Evolutionary conservation across 2,888 invertebrate species (phyloP).

Genomic region (Brachyptera risi): DNA sequence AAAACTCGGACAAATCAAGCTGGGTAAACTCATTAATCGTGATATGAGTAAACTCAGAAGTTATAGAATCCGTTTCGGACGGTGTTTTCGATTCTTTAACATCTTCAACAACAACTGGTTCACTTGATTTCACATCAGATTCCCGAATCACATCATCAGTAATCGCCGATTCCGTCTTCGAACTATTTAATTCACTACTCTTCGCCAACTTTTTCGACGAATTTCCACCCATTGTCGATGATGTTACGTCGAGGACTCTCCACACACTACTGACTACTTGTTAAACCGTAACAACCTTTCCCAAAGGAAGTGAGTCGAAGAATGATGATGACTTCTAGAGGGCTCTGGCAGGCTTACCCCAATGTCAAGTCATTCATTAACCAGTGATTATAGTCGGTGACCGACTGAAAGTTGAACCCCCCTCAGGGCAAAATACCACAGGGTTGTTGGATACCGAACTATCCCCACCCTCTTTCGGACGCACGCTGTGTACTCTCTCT

Average conservation of each 20-base stretch:
- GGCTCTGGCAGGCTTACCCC: neutral
- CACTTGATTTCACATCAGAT: neutral
- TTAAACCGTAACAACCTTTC: too few relatives aligned
- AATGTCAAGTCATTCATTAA: slow-evolving; percentile 10
- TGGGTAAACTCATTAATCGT: neutral
- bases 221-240: slow-evolving; percentile 5
- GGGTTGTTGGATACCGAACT: neutral
- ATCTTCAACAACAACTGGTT: neutral
- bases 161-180: neutral
- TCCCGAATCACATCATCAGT: neutral
- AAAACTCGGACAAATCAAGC: neutral
- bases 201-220: neutral
- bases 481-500: neutral
- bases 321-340: neutral
- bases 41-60: slow-evolving; percentile 4
- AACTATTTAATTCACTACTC: neutral
- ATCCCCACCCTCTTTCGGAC: neutral
- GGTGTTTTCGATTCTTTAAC: neutral
- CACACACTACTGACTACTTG: neutral
- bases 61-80: slow-evolving; percentile 15
- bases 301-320: slow-evolving; percentile 2
- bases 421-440: neutral
- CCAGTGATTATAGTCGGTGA: neutral
- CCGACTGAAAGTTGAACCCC: neutral
- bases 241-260: neutral